phyloP scores from a whole-genome alignment of 2,113 vertebrate genomes.

The Delphinapterus leucas region DNA sequence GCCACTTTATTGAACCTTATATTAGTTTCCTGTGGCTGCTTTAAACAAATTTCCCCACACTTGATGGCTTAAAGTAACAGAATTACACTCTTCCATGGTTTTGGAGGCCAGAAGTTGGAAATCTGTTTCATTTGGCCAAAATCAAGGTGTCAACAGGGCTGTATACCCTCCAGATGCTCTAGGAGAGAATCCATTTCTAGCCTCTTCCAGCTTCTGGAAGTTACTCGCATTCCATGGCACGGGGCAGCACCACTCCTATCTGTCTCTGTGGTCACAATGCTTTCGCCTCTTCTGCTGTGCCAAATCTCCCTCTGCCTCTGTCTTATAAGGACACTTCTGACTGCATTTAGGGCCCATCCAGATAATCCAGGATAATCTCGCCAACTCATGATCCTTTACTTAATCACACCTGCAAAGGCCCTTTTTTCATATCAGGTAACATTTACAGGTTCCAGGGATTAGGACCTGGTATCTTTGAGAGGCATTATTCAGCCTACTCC shows the following conservation, averaged over 20 bases:
- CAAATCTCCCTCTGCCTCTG: background rate
- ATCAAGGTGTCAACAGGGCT: background rate
- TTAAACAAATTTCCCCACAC: background rate
- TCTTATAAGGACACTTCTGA: background rate
- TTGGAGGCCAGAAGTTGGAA: background rate
- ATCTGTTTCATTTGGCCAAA: background rate
- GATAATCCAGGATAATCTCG: background rate
- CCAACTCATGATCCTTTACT: background rate
- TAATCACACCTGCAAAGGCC: background rate
- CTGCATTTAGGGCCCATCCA: background rate
- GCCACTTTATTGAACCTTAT: background rate
- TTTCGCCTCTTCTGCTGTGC: background rate
- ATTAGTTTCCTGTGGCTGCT: background rate
- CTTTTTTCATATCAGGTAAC: background rate
- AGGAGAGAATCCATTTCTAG: no score
- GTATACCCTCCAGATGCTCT: background rate
- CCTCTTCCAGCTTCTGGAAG: background rate
- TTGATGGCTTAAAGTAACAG: background rate
- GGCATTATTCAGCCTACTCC: background rate
- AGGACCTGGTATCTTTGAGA: background rate
- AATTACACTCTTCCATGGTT: background rate
- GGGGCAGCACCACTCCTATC: background rate
- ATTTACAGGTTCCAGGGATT: background rate
- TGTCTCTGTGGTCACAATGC: background rate
- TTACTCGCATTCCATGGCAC: rapidly evolving